A percentile compares a stretch with the other conserved stretches of the same genome.
These are phyloP conservation scores for Phalacrocorax pelagicus DNA, from an alignment of 2,113 vertebrate genomes.

Conservation along the genomic window DNA sequence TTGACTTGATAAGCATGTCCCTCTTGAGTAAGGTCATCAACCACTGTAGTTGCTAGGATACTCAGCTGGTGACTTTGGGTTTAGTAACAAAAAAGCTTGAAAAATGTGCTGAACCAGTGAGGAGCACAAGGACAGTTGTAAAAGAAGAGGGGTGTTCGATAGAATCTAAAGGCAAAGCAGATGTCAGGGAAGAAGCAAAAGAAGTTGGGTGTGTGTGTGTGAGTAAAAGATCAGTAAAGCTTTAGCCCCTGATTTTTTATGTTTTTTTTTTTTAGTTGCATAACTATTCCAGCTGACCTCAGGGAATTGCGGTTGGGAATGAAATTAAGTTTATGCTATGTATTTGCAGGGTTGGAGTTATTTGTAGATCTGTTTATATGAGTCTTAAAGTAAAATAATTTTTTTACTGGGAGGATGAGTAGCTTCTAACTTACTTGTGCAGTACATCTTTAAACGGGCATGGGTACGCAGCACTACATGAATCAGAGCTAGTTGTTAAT, in stretches of 20 bases:
- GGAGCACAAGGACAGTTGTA: neutral
- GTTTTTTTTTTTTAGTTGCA: neutral
- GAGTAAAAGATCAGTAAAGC: neutral
- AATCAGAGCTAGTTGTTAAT: neutral
- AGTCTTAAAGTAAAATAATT: neutral
- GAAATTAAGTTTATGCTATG: neutral
- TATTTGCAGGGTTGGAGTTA: neutral
- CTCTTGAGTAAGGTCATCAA: constrained; percentile 32
- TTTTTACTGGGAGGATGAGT: neutral
- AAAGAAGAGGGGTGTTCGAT: neutral
- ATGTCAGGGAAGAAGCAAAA: neutral
- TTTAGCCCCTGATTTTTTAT: neutral
- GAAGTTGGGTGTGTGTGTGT: neutral
- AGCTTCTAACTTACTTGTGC: neutral
- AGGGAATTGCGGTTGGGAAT: neutral
- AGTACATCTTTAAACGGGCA: neutral
- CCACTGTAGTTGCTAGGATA: constrained; percentile 58
- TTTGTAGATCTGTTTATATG: neutral
- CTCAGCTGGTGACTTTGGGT: neutral
- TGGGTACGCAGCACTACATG: neutral
- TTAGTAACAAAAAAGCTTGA: constrained; percentile 23
- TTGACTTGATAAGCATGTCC: constrained; percentile 28
- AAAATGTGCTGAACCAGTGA: constrained; percentile 34
- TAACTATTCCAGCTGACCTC: neutral
- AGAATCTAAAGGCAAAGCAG: neutral